Evolutionary conservation across 2,888 invertebrate species (phyloP), one percentile per base, ranked within the genome.

Genomic region (Drosophila mimetica): DNA sequence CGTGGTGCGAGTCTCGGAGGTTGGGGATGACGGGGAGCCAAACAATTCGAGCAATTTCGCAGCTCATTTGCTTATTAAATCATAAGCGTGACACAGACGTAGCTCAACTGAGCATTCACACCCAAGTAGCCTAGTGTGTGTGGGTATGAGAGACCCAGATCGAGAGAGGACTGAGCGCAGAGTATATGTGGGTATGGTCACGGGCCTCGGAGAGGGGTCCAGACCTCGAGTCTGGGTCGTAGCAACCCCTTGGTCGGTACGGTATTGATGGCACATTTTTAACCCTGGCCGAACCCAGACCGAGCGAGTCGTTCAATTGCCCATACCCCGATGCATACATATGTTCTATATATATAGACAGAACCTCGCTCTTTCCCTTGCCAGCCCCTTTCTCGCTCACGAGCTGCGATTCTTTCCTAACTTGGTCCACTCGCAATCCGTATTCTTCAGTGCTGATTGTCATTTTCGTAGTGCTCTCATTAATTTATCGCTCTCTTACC

Each of bases 31-130:
- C 44, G 54, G 39, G 44, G 60, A 66, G 66, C 67, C 54, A 64
- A 84, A 75, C 75, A 82, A 79, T 89, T 85, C 77, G 71, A 89
- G 82, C 67, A 89, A 81, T 83, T 83, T 89, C 60, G 74, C 76
- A 89, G 86, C 86, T 89, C 81, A 89, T 90, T 89, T 90, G 88
- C 83, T 90, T 89, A 89, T 87, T 90, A 89, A 88, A 85, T 79
- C 88, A 86, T 78, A 78, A 83, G 84, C 75, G 77, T 74, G 88
- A 86, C 89, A 89, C 74, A 81, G 69, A 60, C 59, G 18, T 39
- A 61, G 60, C 47, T 25, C 48, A 46, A 7, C 44, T 32, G 37
- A 14, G 32, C 61, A 47, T 36, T 47, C 47, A 34, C 41, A 30
- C 14, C 54, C 32, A 53, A 28, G 25, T 8, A 8, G 18, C 11